phyloP scores from a whole-genome alignment of 2,113 vertebrate genomes.

The Illadopsis cleaveri region DNA sequence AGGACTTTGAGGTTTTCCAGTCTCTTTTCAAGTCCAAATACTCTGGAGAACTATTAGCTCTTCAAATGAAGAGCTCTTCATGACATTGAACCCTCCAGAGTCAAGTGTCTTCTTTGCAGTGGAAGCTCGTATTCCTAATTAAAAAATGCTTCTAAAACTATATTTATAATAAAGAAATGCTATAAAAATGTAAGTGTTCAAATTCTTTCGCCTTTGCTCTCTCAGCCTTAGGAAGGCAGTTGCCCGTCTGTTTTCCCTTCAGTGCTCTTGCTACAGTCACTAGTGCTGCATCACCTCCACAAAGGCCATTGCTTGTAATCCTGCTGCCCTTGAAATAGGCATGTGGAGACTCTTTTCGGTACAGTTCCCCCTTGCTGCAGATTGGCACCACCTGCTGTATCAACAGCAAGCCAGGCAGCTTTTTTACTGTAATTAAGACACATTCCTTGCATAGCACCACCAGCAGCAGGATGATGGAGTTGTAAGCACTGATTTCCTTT shows the following conservation, averaged over 20 bases:
- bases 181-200: background rate
- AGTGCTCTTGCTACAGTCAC: background rate
- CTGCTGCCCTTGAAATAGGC: background rate
- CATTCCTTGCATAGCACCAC: background rate
- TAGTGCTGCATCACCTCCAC: background rate
- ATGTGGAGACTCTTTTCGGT: background rate
- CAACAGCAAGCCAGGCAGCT: background rate
- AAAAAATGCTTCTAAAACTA: background rate
- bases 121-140: background rate
- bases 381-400: background rate
- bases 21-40: background rate
- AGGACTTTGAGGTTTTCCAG: background rate
- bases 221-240: background rate
- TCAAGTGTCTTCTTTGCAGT: background rate
- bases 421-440: background rate
- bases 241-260: background rate
- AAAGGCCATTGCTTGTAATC: fast-evolving
- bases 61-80: background rate
- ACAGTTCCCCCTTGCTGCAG: background rate
- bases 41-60: background rate
- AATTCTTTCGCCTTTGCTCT: background rate
- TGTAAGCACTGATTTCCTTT: background rate
- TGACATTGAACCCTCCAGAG: background rate
- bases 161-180: background rate
- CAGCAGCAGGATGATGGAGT: background rate